These are phyloP conservation scores for Leptoclinus maculatus DNA, from an alignment of 2,797 vertebrate species.

Conservation along the genomic window DNA sequence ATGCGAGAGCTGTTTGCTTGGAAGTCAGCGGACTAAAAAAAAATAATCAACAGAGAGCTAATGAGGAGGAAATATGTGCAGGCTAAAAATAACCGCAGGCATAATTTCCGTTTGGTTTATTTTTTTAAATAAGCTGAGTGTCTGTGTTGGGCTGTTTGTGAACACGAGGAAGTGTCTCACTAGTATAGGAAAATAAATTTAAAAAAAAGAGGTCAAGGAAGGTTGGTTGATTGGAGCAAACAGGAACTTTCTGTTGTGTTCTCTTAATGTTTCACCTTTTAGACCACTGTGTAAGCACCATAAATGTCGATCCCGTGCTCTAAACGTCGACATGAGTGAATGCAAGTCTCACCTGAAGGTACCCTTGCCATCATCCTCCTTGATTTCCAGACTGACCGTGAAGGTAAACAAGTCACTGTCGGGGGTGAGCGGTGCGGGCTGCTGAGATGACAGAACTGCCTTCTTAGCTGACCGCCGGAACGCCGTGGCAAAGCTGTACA, in stretches of 20 bases:
- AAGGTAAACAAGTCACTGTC: conserved; percentile 98
- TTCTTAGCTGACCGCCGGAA: conserved; percentile 96
- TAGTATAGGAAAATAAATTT: conserved; percentile 7
- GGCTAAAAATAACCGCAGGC: conserved; percentile 63
- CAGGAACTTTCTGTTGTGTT: conserved; percentile 21
- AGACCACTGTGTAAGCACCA: background rate
- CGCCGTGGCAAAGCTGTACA: conserved; percentile 98
- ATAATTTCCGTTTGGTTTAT: conserved; percentile 43
- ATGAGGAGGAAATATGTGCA: conserved; percentile 59
- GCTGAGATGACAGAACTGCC: conserved; percentile 86
- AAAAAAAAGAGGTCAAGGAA: conserved; percentile 23
- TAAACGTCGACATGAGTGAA: background rate
- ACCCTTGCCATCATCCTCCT: conserved; percentile 98
- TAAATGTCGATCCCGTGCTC: background rate
- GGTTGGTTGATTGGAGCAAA: conserved; percentile 25
- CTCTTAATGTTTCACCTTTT: background rate
- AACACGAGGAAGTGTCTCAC: conserved; percentile 37
- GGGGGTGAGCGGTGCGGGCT: conserved; percentile 90
- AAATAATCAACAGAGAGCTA: conserved; percentile 60
- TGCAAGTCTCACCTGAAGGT: conserved; percentile 91
- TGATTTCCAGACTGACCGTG: conserved; percentile 97
- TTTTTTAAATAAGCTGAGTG: conserved; percentile 54
- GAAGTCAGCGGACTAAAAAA: conserved; percentile 20
- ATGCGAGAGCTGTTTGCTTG: conserved; percentile 27
- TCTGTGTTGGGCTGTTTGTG: conserved; percentile 12